These are phyloP conservation scores for Drosophila nigrodunni DNA, from an alignment of 1,140 invertebrate species.

Conservation along the genomic window DNA sequence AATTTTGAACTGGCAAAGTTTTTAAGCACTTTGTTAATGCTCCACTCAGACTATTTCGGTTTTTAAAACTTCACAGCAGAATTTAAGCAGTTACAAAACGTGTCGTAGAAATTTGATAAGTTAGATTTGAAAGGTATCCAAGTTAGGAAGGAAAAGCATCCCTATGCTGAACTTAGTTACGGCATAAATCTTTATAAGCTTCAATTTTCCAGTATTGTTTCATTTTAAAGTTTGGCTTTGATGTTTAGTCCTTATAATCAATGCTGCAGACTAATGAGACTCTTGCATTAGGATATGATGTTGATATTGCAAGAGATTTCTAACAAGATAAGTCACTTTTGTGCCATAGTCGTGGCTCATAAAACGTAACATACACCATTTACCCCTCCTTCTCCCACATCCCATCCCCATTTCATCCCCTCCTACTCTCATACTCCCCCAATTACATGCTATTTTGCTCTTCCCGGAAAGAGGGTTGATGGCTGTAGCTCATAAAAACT, in stretches of 20 bases:
- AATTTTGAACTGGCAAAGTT: constrained; percentile 29
- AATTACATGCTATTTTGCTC: constrained; percentile 66
- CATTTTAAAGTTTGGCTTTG: constrained; percentile 5
- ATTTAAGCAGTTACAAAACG: neutral
- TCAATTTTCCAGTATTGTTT: neutral
- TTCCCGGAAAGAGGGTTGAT: constrained; percentile 66
- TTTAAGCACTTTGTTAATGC: constrained; percentile 25
- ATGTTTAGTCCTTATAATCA: constrained; percentile 24
- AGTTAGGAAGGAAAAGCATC: neutral
- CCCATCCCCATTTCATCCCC: neutral
- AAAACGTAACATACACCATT: constrained; percentile 62
- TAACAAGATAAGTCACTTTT: constrained; percentile 79
- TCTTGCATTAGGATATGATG: constrained; percentile 24
- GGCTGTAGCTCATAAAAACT: constrained; percentile 74
- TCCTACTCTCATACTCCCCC: constrained; percentile 1
- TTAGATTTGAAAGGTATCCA: neutral
- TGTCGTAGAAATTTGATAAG: neutral
- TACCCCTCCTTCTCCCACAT: neutral
- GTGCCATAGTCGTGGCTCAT: constrained; percentile 52
- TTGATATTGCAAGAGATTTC: constrained; percentile 3
- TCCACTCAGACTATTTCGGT: constrained; percentile 2
- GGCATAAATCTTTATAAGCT: too few relatives aligned
- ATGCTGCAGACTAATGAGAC: constrained; percentile 25
- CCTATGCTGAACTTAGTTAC: too few relatives aligned
- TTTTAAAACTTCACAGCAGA: constrained; percentile 4